phyloP scores from a whole-genome alignment of 2,888 invertebrate genomes.

The Ferrisia virgata region DNA sequence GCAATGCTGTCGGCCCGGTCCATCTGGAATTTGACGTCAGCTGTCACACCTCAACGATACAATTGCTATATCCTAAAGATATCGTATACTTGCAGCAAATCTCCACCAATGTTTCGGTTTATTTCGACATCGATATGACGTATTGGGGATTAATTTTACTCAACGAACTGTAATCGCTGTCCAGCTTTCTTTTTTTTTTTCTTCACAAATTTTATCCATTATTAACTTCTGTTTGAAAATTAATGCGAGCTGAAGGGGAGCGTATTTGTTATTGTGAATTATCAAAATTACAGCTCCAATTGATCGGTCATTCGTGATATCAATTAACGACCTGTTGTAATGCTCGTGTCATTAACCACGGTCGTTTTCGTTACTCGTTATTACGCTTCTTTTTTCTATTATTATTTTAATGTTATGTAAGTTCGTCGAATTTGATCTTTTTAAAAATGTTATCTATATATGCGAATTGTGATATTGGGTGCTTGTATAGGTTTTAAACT shows the following conservation, averaged over 20 bases:
- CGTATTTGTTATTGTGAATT: no score
- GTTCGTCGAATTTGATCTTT: not conserved
- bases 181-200: no score
- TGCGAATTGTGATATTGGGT: not conserved
- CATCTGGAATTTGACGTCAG: constrained; percentile 46
- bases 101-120: constrained; percentile 48
- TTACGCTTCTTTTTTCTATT: not conserved
- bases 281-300: no score
- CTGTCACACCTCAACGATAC: constrained; percentile 48
- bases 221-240: no score
- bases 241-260: no score
- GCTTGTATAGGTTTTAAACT: not conserved
- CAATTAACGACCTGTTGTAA: no score
- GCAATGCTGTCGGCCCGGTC: constrained; percentile 43
- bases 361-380: not conserved
- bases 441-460: not conserved
- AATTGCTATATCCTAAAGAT: constrained; percentile 47
- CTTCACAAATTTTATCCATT: no score
- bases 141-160: constrained; percentile 47
- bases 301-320: no score
- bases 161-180: not conserved
- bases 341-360: no score
- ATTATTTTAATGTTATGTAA: not conserved
- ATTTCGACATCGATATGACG: constrained; percentile 48
- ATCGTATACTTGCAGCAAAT: constrained; percentile 48